Conservation (phyloP, 2,113 vertebrate genomes). For the Solea solea region DNA sequence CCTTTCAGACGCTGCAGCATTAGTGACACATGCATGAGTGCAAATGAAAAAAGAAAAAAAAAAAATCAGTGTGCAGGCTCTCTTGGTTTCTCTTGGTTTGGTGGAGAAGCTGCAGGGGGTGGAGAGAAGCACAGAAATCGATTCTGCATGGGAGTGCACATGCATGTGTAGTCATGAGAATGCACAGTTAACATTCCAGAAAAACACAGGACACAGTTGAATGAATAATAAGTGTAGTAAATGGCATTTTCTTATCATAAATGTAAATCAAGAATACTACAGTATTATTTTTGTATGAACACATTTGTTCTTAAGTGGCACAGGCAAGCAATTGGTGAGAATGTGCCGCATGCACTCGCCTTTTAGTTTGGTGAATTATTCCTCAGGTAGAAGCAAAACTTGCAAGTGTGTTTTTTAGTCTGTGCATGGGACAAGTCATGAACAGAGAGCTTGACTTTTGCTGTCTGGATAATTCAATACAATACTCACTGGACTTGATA, state of each 20-base stretch:
- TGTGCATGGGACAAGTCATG: neutral
- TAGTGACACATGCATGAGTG: slow-evolving; percentile 73
- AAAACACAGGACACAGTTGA: slow-evolving; percentile 24
- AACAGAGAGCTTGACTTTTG: neutral
- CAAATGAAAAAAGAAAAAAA: slow-evolving; percentile 49
- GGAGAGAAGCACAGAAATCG: slow-evolving; percentile 26
- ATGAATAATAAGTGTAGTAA: neutral
- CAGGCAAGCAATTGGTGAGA: neutral
- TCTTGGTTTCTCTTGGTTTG: slow-evolving; percentile 36
- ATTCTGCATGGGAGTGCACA: slow-evolving; percentile 18
- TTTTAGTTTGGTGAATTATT: neutral
- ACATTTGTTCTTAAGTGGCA: neutral
- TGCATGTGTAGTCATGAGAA: slow-evolving; percentile 31
- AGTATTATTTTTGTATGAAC: neutral
- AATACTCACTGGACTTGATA: no score
- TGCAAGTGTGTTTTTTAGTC: no score
- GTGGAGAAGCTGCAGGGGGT: slow-evolving; percentile 5
- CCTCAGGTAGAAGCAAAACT: neutral
- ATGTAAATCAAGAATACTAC: no score
- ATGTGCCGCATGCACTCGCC: neutral
- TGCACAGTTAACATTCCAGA: slow-evolving; percentile 11
- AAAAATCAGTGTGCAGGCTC: slow-evolving; percentile 38
- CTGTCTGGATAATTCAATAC: no score
- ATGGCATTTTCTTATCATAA: neutral
- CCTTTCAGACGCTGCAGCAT: slow-evolving; percentile 61